Conservation (phyloP, 2,797 vertebrate genomes). For the Hoplostethus atlanticus region DNA sequence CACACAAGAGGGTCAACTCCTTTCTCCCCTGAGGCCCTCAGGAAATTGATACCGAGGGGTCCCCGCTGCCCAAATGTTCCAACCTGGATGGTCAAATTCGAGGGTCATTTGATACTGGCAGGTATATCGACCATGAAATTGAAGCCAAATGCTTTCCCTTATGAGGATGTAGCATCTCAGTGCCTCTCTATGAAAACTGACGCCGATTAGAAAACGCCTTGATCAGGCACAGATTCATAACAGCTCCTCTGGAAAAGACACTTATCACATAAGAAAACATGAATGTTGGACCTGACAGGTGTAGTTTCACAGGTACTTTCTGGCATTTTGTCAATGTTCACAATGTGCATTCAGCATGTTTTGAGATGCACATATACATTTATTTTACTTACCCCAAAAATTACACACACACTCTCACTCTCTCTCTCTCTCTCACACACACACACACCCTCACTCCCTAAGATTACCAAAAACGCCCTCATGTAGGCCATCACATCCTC, state of each 20-base stretch:
- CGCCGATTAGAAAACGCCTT: conserved; percentile 36
- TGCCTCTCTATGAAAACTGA: conserved; percentile 48
- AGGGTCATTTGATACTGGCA: conserved; percentile 59
- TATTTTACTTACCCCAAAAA: too few relatives aligned
- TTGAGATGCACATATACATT: neutral
- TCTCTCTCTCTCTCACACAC: conserved; percentile 9
- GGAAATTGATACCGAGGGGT: conserved; percentile 61
- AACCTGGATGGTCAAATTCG: conserved; percentile 44
- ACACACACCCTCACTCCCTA: neutral
- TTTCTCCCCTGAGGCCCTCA: conserved; percentile 39
- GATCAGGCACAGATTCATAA: conserved; percentile 57
- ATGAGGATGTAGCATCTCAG: conserved; percentile 41
- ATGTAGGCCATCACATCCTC: neutral
- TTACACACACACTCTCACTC: neutral
- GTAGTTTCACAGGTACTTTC: neutral
- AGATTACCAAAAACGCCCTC: neutral
- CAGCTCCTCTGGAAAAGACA: conserved; percentile 12
- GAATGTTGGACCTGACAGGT: neutral
- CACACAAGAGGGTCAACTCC: conserved; percentile 57
- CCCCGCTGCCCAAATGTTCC: conserved; percentile 61
- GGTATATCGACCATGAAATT: conserved; percentile 53
- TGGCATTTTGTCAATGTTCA: neutral
- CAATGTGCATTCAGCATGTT: neutral
- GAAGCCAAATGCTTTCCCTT: conserved; percentile 55
- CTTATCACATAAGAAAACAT: neutral